Base-by-base conservation (phyloP, 37 sponge, comb jelly and placozoan genomes). In the Cliona cf. orientalis region DNA sequence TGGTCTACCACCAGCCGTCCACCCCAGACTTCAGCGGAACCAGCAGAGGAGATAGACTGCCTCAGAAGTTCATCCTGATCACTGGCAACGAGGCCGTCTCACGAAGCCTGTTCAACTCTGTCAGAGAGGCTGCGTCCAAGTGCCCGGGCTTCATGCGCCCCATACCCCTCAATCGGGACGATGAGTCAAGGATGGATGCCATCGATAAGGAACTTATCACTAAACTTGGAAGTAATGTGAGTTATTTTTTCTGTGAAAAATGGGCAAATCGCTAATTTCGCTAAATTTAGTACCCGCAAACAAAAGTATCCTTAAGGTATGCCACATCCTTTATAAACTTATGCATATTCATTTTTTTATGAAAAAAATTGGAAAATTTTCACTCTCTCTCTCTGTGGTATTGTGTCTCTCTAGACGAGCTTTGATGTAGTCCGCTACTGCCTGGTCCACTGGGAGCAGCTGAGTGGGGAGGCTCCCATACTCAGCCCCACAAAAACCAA, bases 381-480 rank as follows among this genome's bases (percentile, higher is more conserved):
- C 39, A 7, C 36, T 11, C 69, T 68, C 25, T 62, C n/a, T 62
- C 64, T 19, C 64, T 19, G 53, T 49, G 53, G 53, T 49, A 14
- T 49, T 26, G 4, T 70, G 14, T 46, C 33, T 28, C 45, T 31
- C 68, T n/a, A 91, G 91, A 84, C 81, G 11, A 82, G 77, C 28
- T 78, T 81, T 77, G 91, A 91, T 32, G 31, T 81, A 2, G 74
- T 71, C 14, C 60, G 36, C 34, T 91, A 91, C 70, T 80, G 63
- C 0, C 44, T 91, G 33, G 92, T 87, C 7, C 59, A 91, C 80
- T 91, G 92, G 92, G 92, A 91, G 76, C 92, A 91, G 76, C 55
- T 87, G 55, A 63, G 71, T 3, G 92, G 87, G 19, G 82, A 83
- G 7, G 38, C 61, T 62, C 76, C 45, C 39, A 45, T 7, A 9